Base-by-base conservation (phyloP, 2,113 vertebrate species). In the Grammomys surdaster region DNA sequence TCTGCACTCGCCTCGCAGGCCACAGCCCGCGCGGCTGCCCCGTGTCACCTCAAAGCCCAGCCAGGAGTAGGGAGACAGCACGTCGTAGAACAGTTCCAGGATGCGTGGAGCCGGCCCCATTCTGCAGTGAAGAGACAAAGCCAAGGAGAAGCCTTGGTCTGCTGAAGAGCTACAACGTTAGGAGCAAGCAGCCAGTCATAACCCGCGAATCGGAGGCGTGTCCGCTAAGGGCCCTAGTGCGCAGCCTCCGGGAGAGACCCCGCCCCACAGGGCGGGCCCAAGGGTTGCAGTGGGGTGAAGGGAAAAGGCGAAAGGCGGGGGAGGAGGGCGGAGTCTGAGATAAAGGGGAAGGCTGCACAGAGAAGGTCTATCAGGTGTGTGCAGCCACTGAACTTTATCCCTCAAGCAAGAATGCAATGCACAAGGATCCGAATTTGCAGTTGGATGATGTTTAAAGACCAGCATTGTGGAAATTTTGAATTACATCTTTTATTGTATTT, bases 1-100 rank as follows among this genome's bases (percentile, higher is more conserved):
- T 72, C 46, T 31, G 65, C 91, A 78, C 22, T 60, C 0, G n/a
- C 7, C 28, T 73, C 19, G 40, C 82, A 56, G n/a, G 40, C 40
- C 17, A 3, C 8, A 26, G 46, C 48, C 12, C 2, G 2, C 14
- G 24, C 5, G 1, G 48, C n/a, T 43, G 92, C 98, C 92, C 81
- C 0, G 16, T 0, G 77, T 96, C 92, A 99, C 99, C 99, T 99
- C 99, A 84, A 99, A 99, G 3, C 98, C 98, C 5, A 99, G 95
- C 99, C 99, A 99, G 17, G 99, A 99, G 91, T 99, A 99, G 0
- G 99, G 99, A 22, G 99, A 99, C 11, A 99, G 97, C 92, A 99
- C 99, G 2, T 99, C 99, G 96, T 99, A 99, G 98, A 99, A 99
- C 1, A 99, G 65, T 91, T 99, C 99, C 56, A 99, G 10, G 13